phyloP scores from a whole-genome alignment of 1,140 invertebrate species.

The Penaeus vannamei region DNA sequence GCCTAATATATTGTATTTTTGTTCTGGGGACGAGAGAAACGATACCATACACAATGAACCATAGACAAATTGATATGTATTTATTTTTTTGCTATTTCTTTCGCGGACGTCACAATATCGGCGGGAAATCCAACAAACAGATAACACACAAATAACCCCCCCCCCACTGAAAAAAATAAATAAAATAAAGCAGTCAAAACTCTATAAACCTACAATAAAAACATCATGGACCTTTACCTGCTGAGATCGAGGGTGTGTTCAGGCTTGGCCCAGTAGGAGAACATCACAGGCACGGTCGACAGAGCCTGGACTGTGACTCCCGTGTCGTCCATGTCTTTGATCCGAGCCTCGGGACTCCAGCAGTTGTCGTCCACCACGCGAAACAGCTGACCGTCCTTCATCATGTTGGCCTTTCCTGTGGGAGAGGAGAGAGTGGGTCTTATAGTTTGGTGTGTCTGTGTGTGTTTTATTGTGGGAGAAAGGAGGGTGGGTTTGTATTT shows the following conservation, averaged over 20 bases:
- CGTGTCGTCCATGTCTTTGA: slow-evolving; percentile 74
- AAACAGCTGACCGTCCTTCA: slow-evolving; percentile 77
- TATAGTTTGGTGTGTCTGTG: too few relatives aligned
- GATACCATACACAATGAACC: too few relatives aligned
- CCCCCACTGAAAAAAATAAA: background rate
- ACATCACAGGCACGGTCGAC: slow-evolving; percentile 81
- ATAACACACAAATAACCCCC: too few relatives aligned
- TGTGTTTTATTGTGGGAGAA: too few relatives aligned
- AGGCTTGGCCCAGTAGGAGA: slow-evolving; percentile 78
- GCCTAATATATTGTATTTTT: too few relatives aligned
- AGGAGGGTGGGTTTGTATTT: too few relatives aligned
- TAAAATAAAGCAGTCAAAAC: background rate
- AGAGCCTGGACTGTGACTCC: slow-evolving; percentile 76
- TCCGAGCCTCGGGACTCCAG: slow-evolving; percentile 73
- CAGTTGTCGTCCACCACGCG: slow-evolving; percentile 76
- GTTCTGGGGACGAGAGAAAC: too few relatives aligned
- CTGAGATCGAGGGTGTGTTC: slow-evolving; percentile 75
- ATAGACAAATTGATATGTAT: too few relatives aligned
- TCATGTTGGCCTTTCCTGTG: slow-evolving; percentile 73
- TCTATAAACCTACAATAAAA: background rate
- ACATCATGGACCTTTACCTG: slow-evolving; percentile 60
- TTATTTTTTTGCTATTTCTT: too few relatives aligned
- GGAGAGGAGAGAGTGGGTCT: background rate
- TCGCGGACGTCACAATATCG: too few relatives aligned
- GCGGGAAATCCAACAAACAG: too few relatives aligned